These are phyloP conservation scores for Halictus rubicundus DNA, from an alignment of 1,140 invertebrate species.

Conservation along the genomic window DNA sequence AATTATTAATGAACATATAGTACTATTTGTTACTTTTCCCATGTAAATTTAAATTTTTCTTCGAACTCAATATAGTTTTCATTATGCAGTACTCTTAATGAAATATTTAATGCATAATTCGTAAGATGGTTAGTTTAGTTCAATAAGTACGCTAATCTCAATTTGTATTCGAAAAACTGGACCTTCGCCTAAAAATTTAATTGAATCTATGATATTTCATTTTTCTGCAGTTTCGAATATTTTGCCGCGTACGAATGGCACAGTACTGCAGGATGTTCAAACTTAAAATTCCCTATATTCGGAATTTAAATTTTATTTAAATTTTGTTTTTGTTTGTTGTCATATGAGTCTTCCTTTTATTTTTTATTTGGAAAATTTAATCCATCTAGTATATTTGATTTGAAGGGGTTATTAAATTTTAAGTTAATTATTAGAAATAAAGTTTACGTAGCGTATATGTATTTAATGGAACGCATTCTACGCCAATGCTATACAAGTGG, in stretches of 20 bases:
- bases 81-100: neutral
- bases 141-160: neutral
- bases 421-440: neutral
- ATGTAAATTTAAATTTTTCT: neutral
- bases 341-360: neutral
- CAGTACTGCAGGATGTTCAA: neutral
- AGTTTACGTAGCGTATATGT: neutral
- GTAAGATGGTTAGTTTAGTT: neutral
- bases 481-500: constrained; percentile 3
- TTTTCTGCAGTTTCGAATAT: neutral
- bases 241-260: no score
- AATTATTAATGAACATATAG: neutral
- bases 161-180: neutral
- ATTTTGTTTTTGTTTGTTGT: neutral
- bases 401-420: neutral
- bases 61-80: neutral
- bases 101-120: neutral
- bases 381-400: neutral
- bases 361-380: neutral
- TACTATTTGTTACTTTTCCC: neutral
- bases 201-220: neutral
- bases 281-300: constrained; percentile 16
- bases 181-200: neutral
- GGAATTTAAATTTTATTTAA: neutral
- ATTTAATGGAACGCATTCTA: neutral